These are phyloP conservation scores for Alligator mississippiensis DNA, from an alignment of 2,113 vertebrate genomes.

Conservation along the genomic window DNA sequence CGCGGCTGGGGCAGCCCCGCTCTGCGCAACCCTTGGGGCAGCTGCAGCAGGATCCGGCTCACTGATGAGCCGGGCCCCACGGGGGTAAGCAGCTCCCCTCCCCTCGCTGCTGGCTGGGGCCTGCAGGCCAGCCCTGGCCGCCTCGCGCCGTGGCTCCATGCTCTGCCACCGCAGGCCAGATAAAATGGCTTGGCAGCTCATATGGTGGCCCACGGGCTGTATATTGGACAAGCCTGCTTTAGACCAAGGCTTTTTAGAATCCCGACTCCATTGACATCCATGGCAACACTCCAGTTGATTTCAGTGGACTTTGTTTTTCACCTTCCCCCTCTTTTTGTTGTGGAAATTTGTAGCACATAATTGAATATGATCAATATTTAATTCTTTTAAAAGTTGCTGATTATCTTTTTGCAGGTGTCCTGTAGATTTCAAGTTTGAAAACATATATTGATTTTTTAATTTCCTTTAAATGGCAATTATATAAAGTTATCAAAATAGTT, in stretches of 20 bases:
- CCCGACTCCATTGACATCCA: not conserved
- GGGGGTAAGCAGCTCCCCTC: too few species aligned
- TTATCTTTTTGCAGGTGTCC: slow-evolving; percentile 6
- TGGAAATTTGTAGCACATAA: not conserved
- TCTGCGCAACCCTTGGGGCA: too few species aligned
- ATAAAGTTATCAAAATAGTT: not conserved
- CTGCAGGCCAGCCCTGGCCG: too few species aligned
- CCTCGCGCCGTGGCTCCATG: too few species aligned
- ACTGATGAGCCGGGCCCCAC: too few species aligned
- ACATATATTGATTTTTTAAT: not conserved
- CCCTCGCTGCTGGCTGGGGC: too few species aligned
- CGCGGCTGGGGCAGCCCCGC: too few species aligned
- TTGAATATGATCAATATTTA: not conserved
- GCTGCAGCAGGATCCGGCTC: too few species aligned
- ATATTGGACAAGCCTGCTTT: too few species aligned
- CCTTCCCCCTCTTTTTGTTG: not conserved
- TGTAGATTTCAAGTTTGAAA: not conserved
- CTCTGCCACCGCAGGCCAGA: too few species aligned
- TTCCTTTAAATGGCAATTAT: slow-evolving; percentile 27
- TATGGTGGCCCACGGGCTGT: too few species aligned
- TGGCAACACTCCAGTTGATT: not conserved
- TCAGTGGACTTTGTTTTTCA: not conserved
- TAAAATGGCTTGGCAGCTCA: too few species aligned
- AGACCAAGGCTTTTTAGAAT: not conserved
- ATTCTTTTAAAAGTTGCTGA: not conserved